Base-by-base conservation (phyloP, 2,797 vertebrate species). In the Myiothlypis coronata region DNA sequence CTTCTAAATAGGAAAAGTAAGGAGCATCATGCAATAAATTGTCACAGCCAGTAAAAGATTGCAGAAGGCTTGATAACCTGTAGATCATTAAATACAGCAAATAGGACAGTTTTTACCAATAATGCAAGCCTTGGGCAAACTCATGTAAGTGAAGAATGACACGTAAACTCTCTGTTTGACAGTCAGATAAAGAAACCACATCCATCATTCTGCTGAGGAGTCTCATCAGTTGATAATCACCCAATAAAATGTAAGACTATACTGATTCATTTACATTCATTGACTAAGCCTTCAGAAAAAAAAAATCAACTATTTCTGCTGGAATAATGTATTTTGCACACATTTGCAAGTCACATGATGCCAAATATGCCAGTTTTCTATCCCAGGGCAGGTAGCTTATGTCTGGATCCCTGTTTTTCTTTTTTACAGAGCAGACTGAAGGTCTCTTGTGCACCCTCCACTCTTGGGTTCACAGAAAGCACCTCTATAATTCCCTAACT, bases 41-140 rank as follows among this genome's bases (percentile, higher is more conserved):
- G 85, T 81, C 91, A 94, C 55, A 90, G 83, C n/a, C 63, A 57
- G 49, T 88, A 82, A 90, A 82, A 44, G n/a, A 96, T 37, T 91
- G 65, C 70, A 90, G 87, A 52, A 82, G 56, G 37, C 46, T 86
- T 79, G 77, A 86, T 74, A 90, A 90, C 82, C 87, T 83, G 69
- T 80, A 90, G 68, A 84, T 89, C 72, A 88, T 84, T 93, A 91
- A 95, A 76, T 76, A 94, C 32, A 93, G 79, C 76, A 95, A 94
- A 95, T 59, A 55, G 55, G 87, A 94, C 82, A 88, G 85, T 79
- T 95, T 93, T 94, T 65, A 94, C 70, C 88, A 93, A 90, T 88
- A 96, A 87, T 63, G 79, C 59, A 88, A 94, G 85, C 77, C 87
- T 75, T 80, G 70, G 87, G 93, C 83, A 93, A 95, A 93, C 52